Conservation (phyloP, 2,113 vertebrate species). For the Eulacestoma nigropectus region DNA sequence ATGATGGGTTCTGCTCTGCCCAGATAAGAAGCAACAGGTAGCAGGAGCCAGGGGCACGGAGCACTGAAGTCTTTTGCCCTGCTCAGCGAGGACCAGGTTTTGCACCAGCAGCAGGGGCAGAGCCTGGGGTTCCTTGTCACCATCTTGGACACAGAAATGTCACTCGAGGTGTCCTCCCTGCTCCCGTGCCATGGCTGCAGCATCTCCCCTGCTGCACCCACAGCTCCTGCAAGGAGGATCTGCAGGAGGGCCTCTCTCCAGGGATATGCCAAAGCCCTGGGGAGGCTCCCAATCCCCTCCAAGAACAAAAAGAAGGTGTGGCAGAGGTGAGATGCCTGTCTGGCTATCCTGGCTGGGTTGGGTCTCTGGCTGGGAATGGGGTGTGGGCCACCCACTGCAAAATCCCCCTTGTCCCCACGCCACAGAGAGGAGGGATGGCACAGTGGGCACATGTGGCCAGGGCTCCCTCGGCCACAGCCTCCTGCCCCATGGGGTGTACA, state of each 20-base stretch:
- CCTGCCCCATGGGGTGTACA: accelerated
- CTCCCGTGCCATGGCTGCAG: not conserved
- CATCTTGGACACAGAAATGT: not conserved
- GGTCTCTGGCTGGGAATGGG: not conserved
- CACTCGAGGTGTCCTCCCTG: not conserved
- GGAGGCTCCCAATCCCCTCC: not conserved
- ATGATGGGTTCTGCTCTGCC: not conserved
- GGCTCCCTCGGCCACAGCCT: not conserved
- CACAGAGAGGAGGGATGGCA: not conserved
- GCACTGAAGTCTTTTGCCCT: not conserved
- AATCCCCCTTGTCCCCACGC: not conserved
- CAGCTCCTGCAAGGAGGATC: not conserved
- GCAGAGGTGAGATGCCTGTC: not conserved
- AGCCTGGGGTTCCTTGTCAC: accelerated
- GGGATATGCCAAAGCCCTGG: not conserved
- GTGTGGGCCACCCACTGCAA: not conserved
- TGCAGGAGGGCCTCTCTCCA: not conserved
- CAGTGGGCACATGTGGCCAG: not conserved
- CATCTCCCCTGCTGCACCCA: not conserved
- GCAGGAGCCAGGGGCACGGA: not conserved
- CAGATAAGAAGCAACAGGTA: not conserved
- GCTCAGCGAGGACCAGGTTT: accelerated
- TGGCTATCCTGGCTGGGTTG: not conserved
- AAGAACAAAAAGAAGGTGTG: not conserved
- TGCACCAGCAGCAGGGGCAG: not conserved